Evolutionary conservation across 2,797 vertebrate species (phyloP).

Genomic region (Mormyrops boulengeri): DNA sequence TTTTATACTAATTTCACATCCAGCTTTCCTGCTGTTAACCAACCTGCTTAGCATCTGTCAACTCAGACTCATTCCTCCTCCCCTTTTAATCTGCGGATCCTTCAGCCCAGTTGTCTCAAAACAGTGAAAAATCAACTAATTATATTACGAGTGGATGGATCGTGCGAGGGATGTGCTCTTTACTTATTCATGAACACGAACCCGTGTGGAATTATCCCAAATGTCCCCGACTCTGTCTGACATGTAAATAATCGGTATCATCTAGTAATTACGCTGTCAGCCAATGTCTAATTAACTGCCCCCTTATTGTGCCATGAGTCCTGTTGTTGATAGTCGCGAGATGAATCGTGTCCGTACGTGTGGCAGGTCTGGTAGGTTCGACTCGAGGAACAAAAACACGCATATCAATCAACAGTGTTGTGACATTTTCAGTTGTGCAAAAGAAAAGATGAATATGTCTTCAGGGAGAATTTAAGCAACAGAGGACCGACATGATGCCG

Average conservation of each 20-base stretch:
- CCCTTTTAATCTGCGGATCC: background rate
- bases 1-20: background rate
- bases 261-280: constrained; percentile 5
- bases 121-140: constrained; percentile 12
- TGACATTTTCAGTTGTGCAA: background rate
- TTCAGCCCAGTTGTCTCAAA: constrained; percentile 6
- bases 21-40: background rate
- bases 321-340: background rate
- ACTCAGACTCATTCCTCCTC: background rate
- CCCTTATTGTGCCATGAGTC: background rate
- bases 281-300: background rate
- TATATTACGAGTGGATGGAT: constrained; percentile 4
- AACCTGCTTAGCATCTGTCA: background rate
- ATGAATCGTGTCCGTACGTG: background rate
- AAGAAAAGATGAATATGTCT: background rate
- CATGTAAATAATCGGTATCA: constrained; percentile 10
- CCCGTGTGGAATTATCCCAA: background rate
- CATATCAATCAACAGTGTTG: background rate
- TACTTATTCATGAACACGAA: constrained; percentile 8
- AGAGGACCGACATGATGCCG: background rate
- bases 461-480: background rate
- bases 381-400: background rate
- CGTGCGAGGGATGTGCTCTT: background rate
- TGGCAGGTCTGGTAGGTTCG: background rate
- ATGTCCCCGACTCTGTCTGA: background rate